Percentiles rank a stretch among this genome's conserved stretches.
phyloP scores from a whole-genome alignment of 2,113 vertebrate genomes.

The Herpailurus yagouaroundi region DNA sequence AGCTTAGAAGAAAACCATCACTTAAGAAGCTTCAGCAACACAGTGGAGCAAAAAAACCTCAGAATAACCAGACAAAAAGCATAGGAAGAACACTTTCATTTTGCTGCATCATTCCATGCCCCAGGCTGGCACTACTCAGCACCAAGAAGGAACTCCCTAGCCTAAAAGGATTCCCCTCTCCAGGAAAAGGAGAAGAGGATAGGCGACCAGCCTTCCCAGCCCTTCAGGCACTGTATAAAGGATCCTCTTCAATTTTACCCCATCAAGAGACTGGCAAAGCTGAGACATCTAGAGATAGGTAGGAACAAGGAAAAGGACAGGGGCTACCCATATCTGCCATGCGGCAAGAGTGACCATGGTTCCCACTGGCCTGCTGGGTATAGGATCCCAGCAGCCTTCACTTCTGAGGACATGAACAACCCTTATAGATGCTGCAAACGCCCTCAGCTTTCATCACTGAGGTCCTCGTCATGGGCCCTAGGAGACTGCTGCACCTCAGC shows the following conservation, averaged over 20 bases:
- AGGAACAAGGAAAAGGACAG: background rate
- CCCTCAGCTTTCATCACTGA: background rate
- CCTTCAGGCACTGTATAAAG: background rate
- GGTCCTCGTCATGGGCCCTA: background rate
- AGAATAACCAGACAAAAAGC: background rate
- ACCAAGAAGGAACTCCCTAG: background rate
- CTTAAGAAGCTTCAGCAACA: background rate
- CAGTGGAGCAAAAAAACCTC: background rate
- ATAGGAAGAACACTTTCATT: background rate
- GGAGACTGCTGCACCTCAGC: background rate
- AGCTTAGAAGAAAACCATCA: background rate
- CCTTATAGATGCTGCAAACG: background rate
- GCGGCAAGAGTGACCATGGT: background rate
- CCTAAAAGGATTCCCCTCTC: background rate
- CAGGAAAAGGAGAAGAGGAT: background rate
- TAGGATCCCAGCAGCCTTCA: background rate
- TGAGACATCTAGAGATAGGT: background rate
- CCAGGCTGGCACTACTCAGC: background rate
- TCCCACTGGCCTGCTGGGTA: background rate
- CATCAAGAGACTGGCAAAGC: background rate
- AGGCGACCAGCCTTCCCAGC: background rate
- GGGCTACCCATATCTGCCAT: background rate
- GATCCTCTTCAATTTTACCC: background rate
- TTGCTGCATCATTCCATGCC: background rate
- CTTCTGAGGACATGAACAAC: background rate